Base-by-base conservation (phyloP, 2,113 vertebrate species). In the Anoura caudifer region DNA sequence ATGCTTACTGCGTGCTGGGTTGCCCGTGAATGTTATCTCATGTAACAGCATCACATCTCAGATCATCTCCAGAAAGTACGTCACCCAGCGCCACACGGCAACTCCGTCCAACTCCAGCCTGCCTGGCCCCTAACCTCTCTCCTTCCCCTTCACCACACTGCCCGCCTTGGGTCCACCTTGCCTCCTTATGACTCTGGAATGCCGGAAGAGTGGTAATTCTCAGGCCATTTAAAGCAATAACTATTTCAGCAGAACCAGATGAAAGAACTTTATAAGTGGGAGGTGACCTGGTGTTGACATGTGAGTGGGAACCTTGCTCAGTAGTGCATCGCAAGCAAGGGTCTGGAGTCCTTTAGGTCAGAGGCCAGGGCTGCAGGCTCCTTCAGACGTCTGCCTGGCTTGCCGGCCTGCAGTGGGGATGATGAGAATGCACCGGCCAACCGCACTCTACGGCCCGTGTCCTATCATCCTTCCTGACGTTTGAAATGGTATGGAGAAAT, bases 141-240 rank as follows among this genome's bases (percentile, higher is more conserved):
- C 45, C 80, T 28, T 19, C 2, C 15, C 81, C 28, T 41, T 59
- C 22, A 15, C 73, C 31, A 52, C 38, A 4, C 83, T 75, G 33
- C 31, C 31, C 13, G 20, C 19, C 19, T 47, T 41, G 61, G 72
- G 86, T 52, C 84, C 92, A 38, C 16, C 0, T 38, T 52, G 52
- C 59, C 85, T 82, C 69, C 82, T 19, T 38, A 3, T 20, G 43
- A 52, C 50, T 93, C 81, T 72, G 80, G 61, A 43, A 56, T 17
- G 79, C 73, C 77, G 77, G 88, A 69, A 38, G 16, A n/a, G 31
- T 45, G 59, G 85, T 52, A 6, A 10, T 85, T 82, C 95, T 94
- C 56, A 15, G 88, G 83, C 95, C 61, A 56, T 93, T 79, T 95
- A 41, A 95, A 96, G 91, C 97, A 97, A 86, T 97, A 96, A 91